Base-by-base conservation (phyloP, 2,113 vertebrate genomes). In the Trogon surrucura region DNA sequence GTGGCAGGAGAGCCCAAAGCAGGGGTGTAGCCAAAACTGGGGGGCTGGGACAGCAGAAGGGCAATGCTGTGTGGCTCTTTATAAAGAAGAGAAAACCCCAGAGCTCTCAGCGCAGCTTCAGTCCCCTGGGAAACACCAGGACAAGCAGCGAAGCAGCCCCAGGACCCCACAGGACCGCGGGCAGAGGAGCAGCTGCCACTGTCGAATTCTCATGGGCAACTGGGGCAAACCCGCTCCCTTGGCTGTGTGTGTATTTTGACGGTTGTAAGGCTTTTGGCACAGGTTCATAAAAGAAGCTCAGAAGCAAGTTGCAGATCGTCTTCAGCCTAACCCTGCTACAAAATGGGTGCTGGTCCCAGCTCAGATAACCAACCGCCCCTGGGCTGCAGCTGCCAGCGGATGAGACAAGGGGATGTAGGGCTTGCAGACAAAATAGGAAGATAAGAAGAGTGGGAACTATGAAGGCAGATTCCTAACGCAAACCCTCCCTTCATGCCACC, bases 81-180 rank as follows among this genome's bases (percentile, higher is more conserved):
- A 56, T 44, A 60, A 65, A 48, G 27, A 22, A 64, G 21, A 67
- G n/a, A 34, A 94, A 82, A 29, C 6, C 30, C 19, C 22, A 2
- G n/a, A 22, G 78, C 5, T 21, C 41, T 66, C 32, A 57, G 56
- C 2, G 1, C 26, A 44, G 38, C 36, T 60, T 66, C 7, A 0
- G 57, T 23, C 34, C 23, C n/a, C 50, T 81, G 69, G 23, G 36
- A 61, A 80, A 20, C 23, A 48, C 25, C 22, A 27, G 45, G 45
- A 25, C 23, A 34, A 58, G 50, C 13, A 54, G 29, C 1, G 0
- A 53, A 62, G 71, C 36, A 34, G 30, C n/a, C n/a, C 48, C 5
- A 4, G 45, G 15, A 25, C n/a, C 16, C 34, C 2, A 3, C 32
- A 41, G 66, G 44, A 20, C 0, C 1, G 54, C 17, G n/a, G 1